A percentile compares a stretch with the other conserved stretches of the same genome.
phyloP scores from a whole-genome alignment of 2,797 vertebrate genomes.

The Zalophus californianus region DNA sequence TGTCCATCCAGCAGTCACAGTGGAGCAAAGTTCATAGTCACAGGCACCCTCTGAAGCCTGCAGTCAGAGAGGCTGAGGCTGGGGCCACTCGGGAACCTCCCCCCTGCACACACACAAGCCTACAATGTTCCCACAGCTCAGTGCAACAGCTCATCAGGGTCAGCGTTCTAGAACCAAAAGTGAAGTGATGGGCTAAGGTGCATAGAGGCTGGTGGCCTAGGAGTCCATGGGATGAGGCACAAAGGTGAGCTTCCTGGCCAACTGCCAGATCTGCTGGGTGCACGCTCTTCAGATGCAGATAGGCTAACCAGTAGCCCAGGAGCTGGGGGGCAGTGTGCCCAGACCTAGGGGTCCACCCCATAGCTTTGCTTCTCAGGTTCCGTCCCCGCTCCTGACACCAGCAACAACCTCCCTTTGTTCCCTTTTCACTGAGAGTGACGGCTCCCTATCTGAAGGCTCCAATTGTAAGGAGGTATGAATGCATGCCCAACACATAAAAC shows the following conservation, averaged over 20 bases:
- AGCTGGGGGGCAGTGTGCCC: background rate
- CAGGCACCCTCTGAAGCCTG: slow-evolving; percentile 22
- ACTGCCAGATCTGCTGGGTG: background rate
- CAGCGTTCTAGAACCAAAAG: slow-evolving; percentile 32
- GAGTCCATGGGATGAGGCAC: background rate
- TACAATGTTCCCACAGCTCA: background rate
- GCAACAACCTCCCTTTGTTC: background rate
- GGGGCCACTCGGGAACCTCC: background rate
- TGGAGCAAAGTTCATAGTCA: slow-evolving; percentile 67
- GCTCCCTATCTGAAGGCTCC: slow-evolving; percentile 62
- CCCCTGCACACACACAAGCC: background rate
- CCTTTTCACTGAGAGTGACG: slow-evolving; percentile 50
- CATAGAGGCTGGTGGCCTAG: background rate
- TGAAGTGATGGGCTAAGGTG: background rate
- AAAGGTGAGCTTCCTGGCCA: background rate
- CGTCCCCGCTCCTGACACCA: slow-evolving; percentile 20
- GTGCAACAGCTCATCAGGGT: background rate
- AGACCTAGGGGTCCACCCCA: background rate
- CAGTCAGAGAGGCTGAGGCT: slow-evolving; percentile 47
- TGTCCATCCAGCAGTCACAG: slow-evolving; percentile 8
- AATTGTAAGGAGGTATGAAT: slow-evolving; percentile 55
- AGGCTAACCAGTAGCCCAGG: background rate
- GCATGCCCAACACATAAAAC: slow-evolving; percentile 69
- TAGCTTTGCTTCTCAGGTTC: slow-evolving; percentile 50
- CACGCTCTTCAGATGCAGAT: background rate